Evolutionary conservation across 2,797 vertebrate genomes (phyloP).

Genomic region (Hozukius guyotensis): DNA sequence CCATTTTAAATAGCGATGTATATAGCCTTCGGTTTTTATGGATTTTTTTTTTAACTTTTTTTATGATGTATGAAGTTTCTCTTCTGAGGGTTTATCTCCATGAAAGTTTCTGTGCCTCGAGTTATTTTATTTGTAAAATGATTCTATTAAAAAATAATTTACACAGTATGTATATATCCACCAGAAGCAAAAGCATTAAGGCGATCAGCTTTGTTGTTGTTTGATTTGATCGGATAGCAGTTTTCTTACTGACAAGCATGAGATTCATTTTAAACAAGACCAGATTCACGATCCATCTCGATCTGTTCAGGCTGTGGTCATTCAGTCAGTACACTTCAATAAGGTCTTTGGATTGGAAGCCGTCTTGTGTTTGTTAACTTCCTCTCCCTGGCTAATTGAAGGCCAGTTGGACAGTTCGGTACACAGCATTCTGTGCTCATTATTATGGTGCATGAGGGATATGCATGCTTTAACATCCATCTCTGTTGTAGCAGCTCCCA

Average conservation of each 20-base stretch:
- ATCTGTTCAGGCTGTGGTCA: slow-evolving; percentile 21
- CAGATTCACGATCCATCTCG: background rate
- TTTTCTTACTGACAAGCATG: background rate
- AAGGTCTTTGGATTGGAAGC: slow-evolving; percentile 35
- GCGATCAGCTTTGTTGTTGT: background rate
- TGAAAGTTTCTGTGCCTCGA: slow-evolving; percentile 5
- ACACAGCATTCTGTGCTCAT: slow-evolving; percentile 50
- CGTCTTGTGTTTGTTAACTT: slow-evolving; percentile 45
- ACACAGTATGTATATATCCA: background rate
- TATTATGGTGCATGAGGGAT: slow-evolving; percentile 66
- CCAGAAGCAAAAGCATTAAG: background rate
- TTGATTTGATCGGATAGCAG: background rate
- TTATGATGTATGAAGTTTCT: slow-evolving; percentile 38
- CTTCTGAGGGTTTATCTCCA: slow-evolving; percentile 24
- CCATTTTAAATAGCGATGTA: slow-evolving; percentile 45
- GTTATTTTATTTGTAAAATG: background rate
- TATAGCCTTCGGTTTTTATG: slow-evolving; percentile 22
- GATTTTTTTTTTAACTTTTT: slow-evolving; percentile 25
- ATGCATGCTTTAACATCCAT: slow-evolving; percentile 69
- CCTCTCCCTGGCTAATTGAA: slow-evolving; percentile 53
- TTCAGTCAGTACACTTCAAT: background rate
- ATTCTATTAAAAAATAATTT: background rate
- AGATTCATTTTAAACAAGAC: background rate
- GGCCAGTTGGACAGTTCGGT: slow-evolving; percentile 63
- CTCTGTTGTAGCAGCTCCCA: slow-evolving; percentile 68